Evolutionary conservation across 2,888 invertebrate genomes (phyloP), one percentile per base, ranked within the genome.

Genomic region (Trachelus troglodyta): DNA sequence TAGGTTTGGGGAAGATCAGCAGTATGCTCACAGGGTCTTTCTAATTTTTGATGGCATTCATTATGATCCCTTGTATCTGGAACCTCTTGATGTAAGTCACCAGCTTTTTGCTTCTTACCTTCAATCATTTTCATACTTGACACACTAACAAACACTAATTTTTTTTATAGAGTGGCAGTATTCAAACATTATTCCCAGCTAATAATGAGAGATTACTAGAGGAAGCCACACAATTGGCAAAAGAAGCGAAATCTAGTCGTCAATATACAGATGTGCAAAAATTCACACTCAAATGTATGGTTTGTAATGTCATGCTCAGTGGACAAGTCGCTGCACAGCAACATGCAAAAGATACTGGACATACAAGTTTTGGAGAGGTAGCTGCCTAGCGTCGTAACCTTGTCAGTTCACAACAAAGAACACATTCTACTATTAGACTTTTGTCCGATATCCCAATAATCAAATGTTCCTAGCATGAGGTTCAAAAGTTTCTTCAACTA

Each of bases 1-100:
- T 91, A 94, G 97, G 85, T 98, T 98, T 92, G 98, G 98, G 0
- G 98, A 98, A 92, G 98, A 98, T 91, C 95, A 96, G 88, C 95
- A 95, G 86, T 98, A 97, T 90, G 94, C 95, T 2, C 94, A 96
- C 79, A 92, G 98, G 86, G 97, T 98, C 4, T 96, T 98, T 89
- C 92, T 99, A 9, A 93, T 98, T 76, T 99, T 98, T 90, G 98
- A 98, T 92, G 98, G 98, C 31, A 97, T 98, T 76, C 99, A 99
- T 92, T 99, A 99, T 89, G 99, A 99, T 92, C 98, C 98, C 0
- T 92, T 99, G 15, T 97, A 96, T 89, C 93, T 98, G 92, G 98
- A 98, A 92, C 95, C 96, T 4, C 92, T 94, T 56, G 94, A 95
- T 91, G 97, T 96, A 92, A 94, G 94, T 93, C 56, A 33, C 30